Evolutionary conservation across 2,888 invertebrate species (phyloP).

Genomic region (Halictus ligatus): DNA sequence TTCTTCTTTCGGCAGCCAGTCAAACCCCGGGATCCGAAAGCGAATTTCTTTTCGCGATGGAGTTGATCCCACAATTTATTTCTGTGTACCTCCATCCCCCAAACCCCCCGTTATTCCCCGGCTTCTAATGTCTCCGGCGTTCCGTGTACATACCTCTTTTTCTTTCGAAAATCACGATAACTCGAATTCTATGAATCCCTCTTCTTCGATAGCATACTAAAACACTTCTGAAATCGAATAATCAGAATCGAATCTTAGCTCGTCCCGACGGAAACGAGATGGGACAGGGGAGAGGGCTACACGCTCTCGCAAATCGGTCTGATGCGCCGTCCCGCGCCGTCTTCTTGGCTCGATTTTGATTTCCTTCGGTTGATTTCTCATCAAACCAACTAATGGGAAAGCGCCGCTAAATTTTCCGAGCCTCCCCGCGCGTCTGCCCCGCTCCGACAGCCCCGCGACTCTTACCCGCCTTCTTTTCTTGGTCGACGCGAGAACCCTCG

Average conservation of each 20-base stretch:
- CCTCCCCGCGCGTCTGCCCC: not conserved
- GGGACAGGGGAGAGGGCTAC: not conserved
- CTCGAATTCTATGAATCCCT: not conserved
- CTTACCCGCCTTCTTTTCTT: conserved; percentile 32
- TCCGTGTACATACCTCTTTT: not conserved
- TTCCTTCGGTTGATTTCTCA: conserved; percentile 72
- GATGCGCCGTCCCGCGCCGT: conserved; percentile 24
- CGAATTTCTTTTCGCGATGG: conserved; percentile 42
- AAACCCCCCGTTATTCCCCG: not conserved
- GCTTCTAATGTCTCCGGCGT: not conserved
- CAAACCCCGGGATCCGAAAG: conserved; percentile 36
- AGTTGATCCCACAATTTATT: conserved; percentile 44
- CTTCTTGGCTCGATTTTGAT: conserved; percentile 61
- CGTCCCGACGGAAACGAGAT: conserved; percentile 25
- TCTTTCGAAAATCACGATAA: not conserved
- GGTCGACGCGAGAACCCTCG: conserved; percentile 19
- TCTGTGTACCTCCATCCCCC: not conserved
- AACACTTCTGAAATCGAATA: conserved; percentile 26
- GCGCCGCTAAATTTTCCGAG: conserved; percentile 54
- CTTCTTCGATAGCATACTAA: not conserved
- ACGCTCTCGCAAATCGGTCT: conserved; percentile 40
- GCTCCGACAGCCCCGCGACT: not conserved
- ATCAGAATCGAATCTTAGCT: conserved; percentile 30
- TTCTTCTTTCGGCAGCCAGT: conserved; percentile 19
- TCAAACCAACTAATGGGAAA: conserved; percentile 71